phyloP scores from a whole-genome alignment of 2,113 vertebrate species.

The Cottus gobio region DNA sequence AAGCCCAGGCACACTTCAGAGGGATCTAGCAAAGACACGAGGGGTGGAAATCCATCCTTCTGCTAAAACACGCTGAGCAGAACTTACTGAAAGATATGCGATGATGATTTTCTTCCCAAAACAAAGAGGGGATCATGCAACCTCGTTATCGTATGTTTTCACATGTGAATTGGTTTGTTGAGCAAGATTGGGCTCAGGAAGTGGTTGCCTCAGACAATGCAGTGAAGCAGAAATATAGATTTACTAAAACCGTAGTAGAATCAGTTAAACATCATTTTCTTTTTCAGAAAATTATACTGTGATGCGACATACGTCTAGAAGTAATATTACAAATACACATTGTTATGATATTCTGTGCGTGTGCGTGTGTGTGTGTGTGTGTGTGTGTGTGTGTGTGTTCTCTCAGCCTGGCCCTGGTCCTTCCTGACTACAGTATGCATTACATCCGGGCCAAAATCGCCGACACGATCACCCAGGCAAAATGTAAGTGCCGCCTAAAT shows the following conservation, averaged over 20 bases:
- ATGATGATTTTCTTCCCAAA: neutral
- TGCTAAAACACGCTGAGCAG: conserved; percentile 16
- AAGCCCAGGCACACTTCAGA: conserved; percentile 26
- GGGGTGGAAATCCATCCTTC: neutral
- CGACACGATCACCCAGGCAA: conserved; percentile 83
- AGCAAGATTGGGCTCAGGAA: neutral
- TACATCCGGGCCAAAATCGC: conserved; percentile 78
- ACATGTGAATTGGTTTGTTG: neutral
- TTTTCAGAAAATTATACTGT: neutral
- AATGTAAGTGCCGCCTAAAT: conserved; percentile 75
- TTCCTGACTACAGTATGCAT: conserved; percentile 79
- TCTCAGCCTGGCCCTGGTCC: conserved; percentile 80
- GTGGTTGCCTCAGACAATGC: neutral
- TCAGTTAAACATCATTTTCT: too few relatives aligned
- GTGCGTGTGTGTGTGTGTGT: conserved; percentile 5
- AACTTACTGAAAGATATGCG: conserved; percentile 18
- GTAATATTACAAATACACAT: neutral
- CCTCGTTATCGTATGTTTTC: neutral
- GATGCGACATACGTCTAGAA: neutral
- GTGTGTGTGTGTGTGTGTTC: conserved; percentile 26
- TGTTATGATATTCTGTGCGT: neutral
- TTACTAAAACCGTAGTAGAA: neutral
- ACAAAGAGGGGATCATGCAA: neutral
- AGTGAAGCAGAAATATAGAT: neutral
- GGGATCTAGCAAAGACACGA: neutral